Evolutionary conservation across 1,140 invertebrate species (phyloP).

Genomic region (Ceratina australensis): DNA sequence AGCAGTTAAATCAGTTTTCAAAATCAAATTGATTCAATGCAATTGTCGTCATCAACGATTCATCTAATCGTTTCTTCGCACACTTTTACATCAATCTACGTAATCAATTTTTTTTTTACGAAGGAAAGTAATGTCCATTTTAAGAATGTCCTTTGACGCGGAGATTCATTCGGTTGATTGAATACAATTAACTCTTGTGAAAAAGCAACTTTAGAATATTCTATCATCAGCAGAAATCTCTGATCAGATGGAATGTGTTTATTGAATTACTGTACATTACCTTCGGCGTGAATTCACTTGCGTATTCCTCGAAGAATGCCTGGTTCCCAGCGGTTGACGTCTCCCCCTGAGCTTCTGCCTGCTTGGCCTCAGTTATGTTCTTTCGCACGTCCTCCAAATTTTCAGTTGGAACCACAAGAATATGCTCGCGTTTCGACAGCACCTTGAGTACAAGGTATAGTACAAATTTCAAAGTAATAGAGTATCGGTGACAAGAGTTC

Average conservation of each 20-base stretch:
- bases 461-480: neutral
- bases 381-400: slow-evolving; percentile 57
- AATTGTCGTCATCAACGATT: no score
- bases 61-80: no score
- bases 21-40: no score
- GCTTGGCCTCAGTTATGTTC: slow-evolving; percentile 55
- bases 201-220: neutral
- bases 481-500: neutral
- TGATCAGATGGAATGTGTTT: neutral
- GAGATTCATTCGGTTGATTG: no score
- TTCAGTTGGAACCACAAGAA: slow-evolving; percentile 64
- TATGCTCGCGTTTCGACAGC: slow-evolving; percentile 67
- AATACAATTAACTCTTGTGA: no score
- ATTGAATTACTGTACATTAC: slow-evolving; percentile 26
- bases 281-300: slow-evolving; percentile 15
- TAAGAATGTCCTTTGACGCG: no score
- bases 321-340: neutral
- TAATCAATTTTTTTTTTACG: no score
- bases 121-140: no score
- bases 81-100: no score
- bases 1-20: neutral
- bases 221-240: neutral
- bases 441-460: slow-evolving; percentile 54
- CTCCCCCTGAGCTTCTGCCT: slow-evolving; percentile 22
- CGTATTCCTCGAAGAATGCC: slow-evolving; percentile 1